Percentiles rank a stretch among this genome's conserved stretches.
These are phyloP conservation scores for Eristalinus sepulchralis DNA, from an alignment of 2,888 invertebrate genomes.

Conservation along the genomic window DNA sequence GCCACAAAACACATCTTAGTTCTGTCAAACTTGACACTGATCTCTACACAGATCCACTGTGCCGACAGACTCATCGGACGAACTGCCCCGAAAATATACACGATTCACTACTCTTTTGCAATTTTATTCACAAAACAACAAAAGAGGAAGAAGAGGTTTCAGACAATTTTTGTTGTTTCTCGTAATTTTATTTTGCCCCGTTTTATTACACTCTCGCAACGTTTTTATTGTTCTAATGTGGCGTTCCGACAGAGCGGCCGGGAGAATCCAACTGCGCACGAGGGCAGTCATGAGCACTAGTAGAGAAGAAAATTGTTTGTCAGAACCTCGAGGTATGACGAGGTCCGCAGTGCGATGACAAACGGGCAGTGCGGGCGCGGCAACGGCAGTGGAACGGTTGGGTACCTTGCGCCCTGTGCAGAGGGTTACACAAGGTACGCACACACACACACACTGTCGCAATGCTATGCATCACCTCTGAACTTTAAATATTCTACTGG, in stretches of 20 bases:
- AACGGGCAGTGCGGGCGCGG: not conserved
- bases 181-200: not conserved
- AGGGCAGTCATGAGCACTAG: slow-evolving; percentile 45
- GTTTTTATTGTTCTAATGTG: slow-evolving; percentile 30
- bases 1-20: slow-evolving; percentile 31
- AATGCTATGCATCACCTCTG: slow-evolving; percentile 39
- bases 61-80: not conserved
- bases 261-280: slow-evolving; percentile 19
- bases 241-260: slow-evolving; percentile 34
- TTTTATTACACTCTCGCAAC: slow-evolving; percentile 17
- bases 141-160: not conserved
- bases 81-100: not conserved
- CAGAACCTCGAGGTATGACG: slow-evolving; percentile 17
- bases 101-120: slow-evolving; percentile 8
- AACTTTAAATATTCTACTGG: slow-evolving; percentile 34
- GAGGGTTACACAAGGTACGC: slow-evolving; percentile 41
- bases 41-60: slow-evolving; percentile 13
- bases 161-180: slow-evolving; percentile 5
- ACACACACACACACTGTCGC: slow-evolving; percentile 42
- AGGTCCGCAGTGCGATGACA: not conserved
- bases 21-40: slow-evolving; percentile 41
- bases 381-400: too few species aligned
- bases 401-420: slow-evolving; percentile 10
- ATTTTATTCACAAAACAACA: slow-evolving; percentile 7
- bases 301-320: slow-evolving; percentile 31